Percentiles rank a stretch among this genome's conserved stretches.
Evolutionary conservation across 2,797 vertebrate genomes (phyloP).

Genomic region (Molossus molossus): DNA sequence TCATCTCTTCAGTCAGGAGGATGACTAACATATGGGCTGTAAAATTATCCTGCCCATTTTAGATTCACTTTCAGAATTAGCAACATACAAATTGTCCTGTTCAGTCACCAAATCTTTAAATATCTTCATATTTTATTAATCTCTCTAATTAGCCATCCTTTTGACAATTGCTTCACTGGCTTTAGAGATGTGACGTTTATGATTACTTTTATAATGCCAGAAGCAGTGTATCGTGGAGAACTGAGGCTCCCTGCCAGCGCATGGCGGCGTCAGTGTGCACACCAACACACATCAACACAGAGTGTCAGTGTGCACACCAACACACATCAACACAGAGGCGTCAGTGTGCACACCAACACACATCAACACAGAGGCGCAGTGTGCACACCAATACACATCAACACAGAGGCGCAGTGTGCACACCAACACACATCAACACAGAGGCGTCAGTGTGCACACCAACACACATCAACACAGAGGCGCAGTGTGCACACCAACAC

Average conservation of each 20-base stretch:
- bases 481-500: fast-evolving
- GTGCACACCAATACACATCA: no score
- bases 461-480: neutral
- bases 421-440: no score
- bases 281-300: no score
- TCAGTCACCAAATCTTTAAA: constrained; percentile 80
- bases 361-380: no score
- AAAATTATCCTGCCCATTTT: constrained; percentile 79
- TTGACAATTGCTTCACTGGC: constrained; percentile 58
- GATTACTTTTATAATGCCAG: constrained; percentile 68
- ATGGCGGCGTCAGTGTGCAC: fast-evolving
- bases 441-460: neutral
- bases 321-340: no score
- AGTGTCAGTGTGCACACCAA: no score
- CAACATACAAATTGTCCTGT: constrained; percentile 74
- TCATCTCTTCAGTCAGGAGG: constrained; percentile 70
- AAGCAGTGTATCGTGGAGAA: neutral
- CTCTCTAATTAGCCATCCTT: constrained; percentile 80
- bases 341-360: no score
- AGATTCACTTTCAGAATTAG: constrained; percentile 84
- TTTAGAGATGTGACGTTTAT: constrained; percentile 3
- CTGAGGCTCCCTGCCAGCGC: neutral
- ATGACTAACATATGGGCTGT: constrained; percentile 62
- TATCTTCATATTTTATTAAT: constrained; percentile 83
- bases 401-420: no score